A percentile compares a stretch with the other conserved stretches of the same genome.
Evolutionary conservation across 2,797 vertebrate species (phyloP).

Genomic region (Chaetophractus vellerosus): DNA sequence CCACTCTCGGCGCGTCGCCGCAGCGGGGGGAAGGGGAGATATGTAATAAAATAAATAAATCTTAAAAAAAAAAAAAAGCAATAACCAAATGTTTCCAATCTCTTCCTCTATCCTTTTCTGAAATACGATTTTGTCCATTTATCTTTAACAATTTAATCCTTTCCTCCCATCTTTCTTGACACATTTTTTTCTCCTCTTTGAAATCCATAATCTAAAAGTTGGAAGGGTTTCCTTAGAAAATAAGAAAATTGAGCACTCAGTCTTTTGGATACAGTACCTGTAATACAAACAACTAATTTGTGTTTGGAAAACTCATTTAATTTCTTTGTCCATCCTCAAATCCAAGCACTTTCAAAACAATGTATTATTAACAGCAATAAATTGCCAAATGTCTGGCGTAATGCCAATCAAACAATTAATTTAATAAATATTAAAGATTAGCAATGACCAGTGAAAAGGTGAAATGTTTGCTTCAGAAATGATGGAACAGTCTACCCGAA

Average conservation of each 20-base stretch:
- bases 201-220: constrained; percentile 1
- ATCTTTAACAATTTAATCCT: constrained; percentile 14
- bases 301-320: not conserved
- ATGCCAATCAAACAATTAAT: not conserved
- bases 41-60: too few species aligned
- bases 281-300: not conserved
- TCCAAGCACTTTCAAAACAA: not conserved
- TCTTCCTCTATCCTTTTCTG: not conserved
- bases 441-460: not conserved
- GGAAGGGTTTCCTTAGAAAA: constrained; percentile 8
- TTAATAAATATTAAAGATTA: not conserved
- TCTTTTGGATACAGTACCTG: not conserved
- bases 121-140: not conserved
- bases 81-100: constrained; percentile 6
- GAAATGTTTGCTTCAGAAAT: not conserved
- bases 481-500: not conserved
- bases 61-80: too few species aligned
- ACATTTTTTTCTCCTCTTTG: not conserved
- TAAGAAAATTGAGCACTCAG: not conserved
- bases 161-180: not conserved
- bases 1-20: too few species aligned
- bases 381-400: not conserved
- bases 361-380: not conserved
- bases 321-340: constrained; percentile 30
- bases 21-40: too few species aligned